phyloP scores from a whole-genome alignment of 2,797 vertebrate genomes.

The Peromyscus eremicus region DNA sequence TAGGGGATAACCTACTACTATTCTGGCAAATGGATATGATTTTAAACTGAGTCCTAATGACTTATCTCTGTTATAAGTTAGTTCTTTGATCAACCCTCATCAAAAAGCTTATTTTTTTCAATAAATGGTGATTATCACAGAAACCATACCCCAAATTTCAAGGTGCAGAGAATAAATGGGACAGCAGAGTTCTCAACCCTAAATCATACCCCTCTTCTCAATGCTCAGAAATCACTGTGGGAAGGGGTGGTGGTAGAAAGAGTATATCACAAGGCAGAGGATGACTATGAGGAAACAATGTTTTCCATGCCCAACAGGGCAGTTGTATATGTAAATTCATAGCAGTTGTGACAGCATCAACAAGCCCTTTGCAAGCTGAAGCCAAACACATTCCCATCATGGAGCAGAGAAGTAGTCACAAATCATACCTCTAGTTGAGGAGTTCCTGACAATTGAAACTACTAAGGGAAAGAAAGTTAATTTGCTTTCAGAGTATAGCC shows the following conservation, averaged over 20 bases:
- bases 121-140: too few relatives aligned
- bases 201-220: neutral
- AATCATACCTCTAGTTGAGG: neutral
- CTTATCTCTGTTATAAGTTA: too few relatives aligned
- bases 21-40: too few relatives aligned
- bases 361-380: neutral
- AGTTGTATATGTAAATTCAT: neutral
- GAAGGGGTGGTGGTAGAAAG: too few relatives aligned
- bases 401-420: neutral
- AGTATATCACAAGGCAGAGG: too few relatives aligned
- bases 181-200: neutral
- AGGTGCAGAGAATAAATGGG: neutral
- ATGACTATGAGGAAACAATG: neutral
- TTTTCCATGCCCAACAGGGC: neutral
- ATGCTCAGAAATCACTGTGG: neutral
- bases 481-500: neutral
- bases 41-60: too few relatives aligned
- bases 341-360: neutral
- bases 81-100: too few relatives aligned
- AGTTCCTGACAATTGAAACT: neutral
- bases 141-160: neutral
- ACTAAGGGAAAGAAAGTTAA: neutral
- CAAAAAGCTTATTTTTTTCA: too few relatives aligned
- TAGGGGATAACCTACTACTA: too few relatives aligned
- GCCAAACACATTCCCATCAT: neutral